Conservation (phyloP, 2,888 invertebrate genomes). For the Chymomyza procnemis region DNA sequence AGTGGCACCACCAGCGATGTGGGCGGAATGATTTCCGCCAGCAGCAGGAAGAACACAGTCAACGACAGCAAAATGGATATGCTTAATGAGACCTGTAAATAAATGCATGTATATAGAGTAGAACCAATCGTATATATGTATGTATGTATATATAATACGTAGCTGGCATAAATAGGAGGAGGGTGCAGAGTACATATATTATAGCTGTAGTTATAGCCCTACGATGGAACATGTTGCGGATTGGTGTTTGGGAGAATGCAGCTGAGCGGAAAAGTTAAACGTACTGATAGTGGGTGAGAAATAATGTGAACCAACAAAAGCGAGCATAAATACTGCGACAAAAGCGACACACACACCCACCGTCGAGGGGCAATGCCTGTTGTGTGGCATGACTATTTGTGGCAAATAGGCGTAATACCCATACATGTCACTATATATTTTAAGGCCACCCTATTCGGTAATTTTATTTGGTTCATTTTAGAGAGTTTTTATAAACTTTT, state of each 20-base stretch:
- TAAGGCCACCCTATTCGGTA: not conserved
- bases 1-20: conserved; percentile 95
- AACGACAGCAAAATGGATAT: conserved; percentile 96
- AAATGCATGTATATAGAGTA: not conserved
- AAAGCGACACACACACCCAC: not conserved
- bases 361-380: not conserved
- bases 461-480: too few relatives aligned
- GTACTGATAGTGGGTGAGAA: not conserved
- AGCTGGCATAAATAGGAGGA: conserved; percentile 12
- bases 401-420: not conserved
- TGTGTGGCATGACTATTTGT: too few relatives aligned
- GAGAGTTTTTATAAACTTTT: too few relatives aligned
- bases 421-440: not conserved
- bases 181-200: conserved; percentile 21
- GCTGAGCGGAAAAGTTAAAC: conserved; percentile 40
- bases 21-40: conserved; percentile 93
- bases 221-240: too few relatives aligned
- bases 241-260: conserved; percentile 24
- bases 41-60: conserved; percentile 96
- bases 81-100: conserved; percentile 91
- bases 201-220: not conserved
- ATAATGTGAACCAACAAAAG: not conserved
- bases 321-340: not conserved
- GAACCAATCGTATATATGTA: not conserved
- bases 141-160: conserved; percentile 41